Conservation (phyloP, 2,888 invertebrate species). For the Hydroisotoma schaefferi region DNA sequence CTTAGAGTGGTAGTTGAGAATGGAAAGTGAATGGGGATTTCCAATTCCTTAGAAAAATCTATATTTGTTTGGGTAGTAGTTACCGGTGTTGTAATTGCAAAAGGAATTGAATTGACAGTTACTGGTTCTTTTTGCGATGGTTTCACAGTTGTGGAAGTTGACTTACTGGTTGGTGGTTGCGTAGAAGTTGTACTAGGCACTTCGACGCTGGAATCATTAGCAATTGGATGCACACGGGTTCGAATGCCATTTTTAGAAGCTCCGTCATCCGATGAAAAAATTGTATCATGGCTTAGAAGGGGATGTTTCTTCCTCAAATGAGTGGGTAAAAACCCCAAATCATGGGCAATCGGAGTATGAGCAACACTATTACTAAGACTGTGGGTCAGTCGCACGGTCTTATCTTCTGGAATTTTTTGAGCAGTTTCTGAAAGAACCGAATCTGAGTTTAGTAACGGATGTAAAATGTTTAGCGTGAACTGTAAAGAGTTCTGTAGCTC, state of each 20-base stretch:
- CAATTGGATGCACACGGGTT: conserved; percentile 10
- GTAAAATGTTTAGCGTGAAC: conserved; percentile 28
- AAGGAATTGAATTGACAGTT: too few species aligned
- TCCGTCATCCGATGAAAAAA: conserved; percentile 16
- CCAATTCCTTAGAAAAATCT: too few species aligned
- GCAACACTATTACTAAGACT: conserved; percentile 19
- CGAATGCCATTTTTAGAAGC: conserved; percentile 19
- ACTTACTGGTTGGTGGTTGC: neutral
- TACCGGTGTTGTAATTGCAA: too few species aligned
- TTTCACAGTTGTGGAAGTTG: neutral
- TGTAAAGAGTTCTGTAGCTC: conserved; percentile 36
- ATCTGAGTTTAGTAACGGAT: conserved; percentile 36
- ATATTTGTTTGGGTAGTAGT: too few species aligned
- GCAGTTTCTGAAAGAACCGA: conserved; percentile 24
- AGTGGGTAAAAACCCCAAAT: conserved; percentile 28
- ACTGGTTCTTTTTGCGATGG: too few species aligned
- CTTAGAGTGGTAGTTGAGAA: too few species aligned
- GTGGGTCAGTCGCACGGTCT: conserved; percentile 30
- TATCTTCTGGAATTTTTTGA: conserved; percentile 37
- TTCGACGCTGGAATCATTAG: conserved; percentile 4
- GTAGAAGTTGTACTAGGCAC: conserved; percentile 5
- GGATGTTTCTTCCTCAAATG: conserved; percentile 37
- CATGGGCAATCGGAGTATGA: conserved; percentile 34
- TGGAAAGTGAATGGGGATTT: too few species aligned
- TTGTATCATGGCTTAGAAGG: conserved; percentile 29